Percentiles rank a stretch among this genome's conserved stretches.
Conservation (phyloP, 2,888 invertebrate species). For the Dynastes maya region DNA sequence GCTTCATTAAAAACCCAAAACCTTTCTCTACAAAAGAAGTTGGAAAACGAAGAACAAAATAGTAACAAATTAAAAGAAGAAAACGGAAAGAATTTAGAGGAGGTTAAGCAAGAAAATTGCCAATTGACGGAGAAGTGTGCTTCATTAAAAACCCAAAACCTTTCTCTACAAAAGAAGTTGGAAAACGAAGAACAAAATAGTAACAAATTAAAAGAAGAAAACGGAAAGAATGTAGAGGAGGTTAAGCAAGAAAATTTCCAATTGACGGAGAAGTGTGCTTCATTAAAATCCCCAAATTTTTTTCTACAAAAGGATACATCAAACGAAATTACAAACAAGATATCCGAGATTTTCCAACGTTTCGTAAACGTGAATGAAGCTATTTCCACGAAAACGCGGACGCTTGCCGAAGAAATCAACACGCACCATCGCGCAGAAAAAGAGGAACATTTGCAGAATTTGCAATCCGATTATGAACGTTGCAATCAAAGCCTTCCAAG, state of each 20-base stretch:
- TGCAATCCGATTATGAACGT: background rate
- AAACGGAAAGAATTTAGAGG: background rate
- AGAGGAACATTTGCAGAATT: background rate
- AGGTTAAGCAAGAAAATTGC: too few relatives aligned
- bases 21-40: background rate
- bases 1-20: too few relatives aligned
- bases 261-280: too few relatives aligned
- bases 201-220: background rate
- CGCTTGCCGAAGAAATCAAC: background rate
- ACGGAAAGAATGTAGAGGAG: background rate
- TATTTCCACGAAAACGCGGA: background rate
- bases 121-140: too few relatives aligned
- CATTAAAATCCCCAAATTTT: too few relatives aligned
- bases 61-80: background rate
- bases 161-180: too few relatives aligned
- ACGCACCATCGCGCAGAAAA: background rate
- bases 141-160: too few relatives aligned
- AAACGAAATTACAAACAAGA: background rate
- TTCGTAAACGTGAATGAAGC: background rate
- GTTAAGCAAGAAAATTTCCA: too few relatives aligned
- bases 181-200: background rate
- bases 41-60: background rate
- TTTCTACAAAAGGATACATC: background rate
- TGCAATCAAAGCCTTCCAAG: background rate
- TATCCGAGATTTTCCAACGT: background rate